Conservation (phyloP, 2,113 vertebrate species). For the Ploceus nigricollis region DNA sequence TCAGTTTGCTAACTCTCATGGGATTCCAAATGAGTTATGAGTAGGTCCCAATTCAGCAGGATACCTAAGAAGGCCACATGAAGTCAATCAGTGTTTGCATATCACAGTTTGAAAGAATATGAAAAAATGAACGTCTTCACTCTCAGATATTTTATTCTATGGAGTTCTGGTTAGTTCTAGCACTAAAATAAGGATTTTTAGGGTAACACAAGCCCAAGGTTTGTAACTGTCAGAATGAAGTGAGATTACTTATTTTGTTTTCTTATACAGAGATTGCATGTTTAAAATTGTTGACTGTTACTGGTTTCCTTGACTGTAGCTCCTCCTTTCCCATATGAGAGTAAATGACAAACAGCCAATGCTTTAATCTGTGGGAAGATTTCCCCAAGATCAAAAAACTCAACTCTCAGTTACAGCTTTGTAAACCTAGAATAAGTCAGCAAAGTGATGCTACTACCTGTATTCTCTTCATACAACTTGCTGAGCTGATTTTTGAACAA, state of each 20-base stretch:
- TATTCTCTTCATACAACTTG: not conserved
- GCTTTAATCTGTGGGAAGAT: not conserved
- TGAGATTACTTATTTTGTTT: not conserved
- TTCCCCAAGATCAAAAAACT: not conserved
- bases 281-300: not conserved
- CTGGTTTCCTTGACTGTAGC: not conserved
- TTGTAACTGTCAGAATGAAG: not conserved
- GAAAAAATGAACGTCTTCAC: not conserved
- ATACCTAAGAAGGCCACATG: not conserved
- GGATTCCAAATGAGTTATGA: not conserved
- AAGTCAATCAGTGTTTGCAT: not conserved
- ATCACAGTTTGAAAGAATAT: accelerated
- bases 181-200: not conserved
- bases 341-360: not conserved
- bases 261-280: not conserved
- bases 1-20: not conserved
- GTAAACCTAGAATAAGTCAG: not conserved
- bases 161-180: not conserved
- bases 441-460: not conserved
- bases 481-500: not conserved
- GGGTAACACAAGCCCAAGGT: not conserved
- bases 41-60: not conserved
- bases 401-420: not conserved
- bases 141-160: not conserved
- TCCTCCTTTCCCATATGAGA: not conserved